Conservation (phyloP, 2,888 invertebrate genomes). For the Dioctria rufipes region DNA sequence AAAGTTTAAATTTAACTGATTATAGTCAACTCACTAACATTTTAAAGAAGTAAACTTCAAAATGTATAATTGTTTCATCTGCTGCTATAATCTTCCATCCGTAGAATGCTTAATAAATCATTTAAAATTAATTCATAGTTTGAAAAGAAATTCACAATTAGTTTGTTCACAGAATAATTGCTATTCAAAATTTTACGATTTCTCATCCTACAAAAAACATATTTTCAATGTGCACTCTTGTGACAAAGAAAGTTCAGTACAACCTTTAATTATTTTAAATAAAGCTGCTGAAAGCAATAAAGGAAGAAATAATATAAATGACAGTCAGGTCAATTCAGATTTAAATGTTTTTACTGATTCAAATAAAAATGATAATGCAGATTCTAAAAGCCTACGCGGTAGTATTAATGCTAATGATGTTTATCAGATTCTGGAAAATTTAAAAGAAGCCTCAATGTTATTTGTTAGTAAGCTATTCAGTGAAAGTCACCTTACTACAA, state of each 20-base stretch:
- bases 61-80: background rate
- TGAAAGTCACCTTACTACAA: background rate
- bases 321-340: background rate
- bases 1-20: background rate
- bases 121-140: constrained; percentile 3
- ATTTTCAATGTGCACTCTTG: background rate
- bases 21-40: background rate
- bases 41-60: background rate
- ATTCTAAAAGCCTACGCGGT: background rate
- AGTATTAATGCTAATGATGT: background rate
- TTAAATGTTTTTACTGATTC: too few relatives aligned
- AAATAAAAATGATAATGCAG: background rate
- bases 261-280: background rate
- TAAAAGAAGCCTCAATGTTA: background rate
- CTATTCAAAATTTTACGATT: background rate
- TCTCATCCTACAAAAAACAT: background rate
- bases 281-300: background rate
- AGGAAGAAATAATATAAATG: background rate
- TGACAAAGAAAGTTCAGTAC: background rate
- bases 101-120: background rate
- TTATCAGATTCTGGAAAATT: background rate
- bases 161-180: background rate
- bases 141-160: background rate
- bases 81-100: background rate
- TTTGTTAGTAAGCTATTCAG: background rate